A percentile compares a stretch with the other conserved stretches of the same genome.
Conservation (phyloP, 2,113 vertebrate genomes). For the Cepphus grylle region DNA sequence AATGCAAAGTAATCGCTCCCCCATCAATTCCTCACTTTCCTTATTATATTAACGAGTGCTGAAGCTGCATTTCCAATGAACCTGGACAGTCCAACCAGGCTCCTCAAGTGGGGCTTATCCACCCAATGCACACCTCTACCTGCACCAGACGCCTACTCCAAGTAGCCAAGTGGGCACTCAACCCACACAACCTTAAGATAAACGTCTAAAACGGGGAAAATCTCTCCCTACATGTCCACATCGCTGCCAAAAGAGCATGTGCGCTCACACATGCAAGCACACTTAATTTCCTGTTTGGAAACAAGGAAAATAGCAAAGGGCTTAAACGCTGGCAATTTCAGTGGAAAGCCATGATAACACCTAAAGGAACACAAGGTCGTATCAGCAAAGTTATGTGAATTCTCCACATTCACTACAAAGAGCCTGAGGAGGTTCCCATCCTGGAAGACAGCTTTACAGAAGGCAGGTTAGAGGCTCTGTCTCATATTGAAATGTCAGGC, state of each 20-base stretch:
- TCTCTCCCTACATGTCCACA: background rate
- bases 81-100: background rate
- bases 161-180: background rate
- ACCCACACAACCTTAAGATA: background rate
- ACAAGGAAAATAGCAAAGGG: background rate
- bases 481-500: background rate
- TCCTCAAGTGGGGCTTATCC: background rate
- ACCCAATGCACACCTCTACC: background rate
- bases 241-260: background rate
- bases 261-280: background rate
- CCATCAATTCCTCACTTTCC: background rate
- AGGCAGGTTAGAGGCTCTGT: background rate
- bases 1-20: background rate
- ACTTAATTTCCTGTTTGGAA: conserved; percentile 58
- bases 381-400: background rate
- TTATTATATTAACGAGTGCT: background rate
- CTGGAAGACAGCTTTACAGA: background rate
- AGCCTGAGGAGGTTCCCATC: background rate
- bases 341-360: background rate
- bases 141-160: background rate
- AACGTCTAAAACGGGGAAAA: background rate
- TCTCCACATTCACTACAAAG: background rate
- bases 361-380: conserved; percentile 6
- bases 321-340: background rate
- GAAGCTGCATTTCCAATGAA: background rate